These are phyloP conservation scores for Sylvia borin DNA, from an alignment of 2,797 vertebrate genomes.

Conservation along the genomic window DNA sequence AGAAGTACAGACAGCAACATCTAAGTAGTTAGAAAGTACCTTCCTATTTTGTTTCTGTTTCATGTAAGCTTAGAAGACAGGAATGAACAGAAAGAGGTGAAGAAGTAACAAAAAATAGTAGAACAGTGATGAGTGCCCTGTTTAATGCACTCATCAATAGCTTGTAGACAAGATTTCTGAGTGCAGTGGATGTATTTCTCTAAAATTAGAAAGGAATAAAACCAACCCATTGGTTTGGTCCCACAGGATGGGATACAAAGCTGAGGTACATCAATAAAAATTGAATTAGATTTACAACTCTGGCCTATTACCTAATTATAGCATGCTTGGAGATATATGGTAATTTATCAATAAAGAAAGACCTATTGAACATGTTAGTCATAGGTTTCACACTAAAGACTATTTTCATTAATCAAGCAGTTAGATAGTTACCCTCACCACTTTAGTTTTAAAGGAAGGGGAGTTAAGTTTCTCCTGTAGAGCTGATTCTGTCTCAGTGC, in stretches of 20 bases:
- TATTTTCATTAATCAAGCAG: conserved; percentile 50
- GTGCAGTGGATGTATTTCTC: background rate
- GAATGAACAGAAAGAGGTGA: background rate
- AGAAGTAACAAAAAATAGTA: background rate
- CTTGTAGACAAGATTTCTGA: background rate
- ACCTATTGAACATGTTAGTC: conserved; percentile 51
- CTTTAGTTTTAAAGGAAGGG: background rate
- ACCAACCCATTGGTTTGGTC: background rate
- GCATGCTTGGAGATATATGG: conserved; percentile 33
- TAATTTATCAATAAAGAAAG: conserved; percentile 62
- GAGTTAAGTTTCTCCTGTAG: background rate
- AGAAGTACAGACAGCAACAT: background rate
- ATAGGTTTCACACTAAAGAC: background rate
- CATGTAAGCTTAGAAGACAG: background rate
- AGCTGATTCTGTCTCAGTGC: background rate
- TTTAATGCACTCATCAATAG: background rate
- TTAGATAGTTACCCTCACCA: background rate
- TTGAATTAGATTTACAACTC: conserved; percentile 58
- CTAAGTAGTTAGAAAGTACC: background rate
- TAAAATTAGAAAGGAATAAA: conserved; percentile 26
- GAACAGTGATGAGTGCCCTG: background rate
- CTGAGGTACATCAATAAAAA: conserved; percentile 60
- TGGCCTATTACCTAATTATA: conserved; percentile 60
- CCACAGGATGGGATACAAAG: conserved; percentile 24
- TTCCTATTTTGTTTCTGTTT: background rate